Evolutionary conservation across 2,113 vertebrate genomes (phyloP).

Genomic region (Okapia johnstoni): DNA sequence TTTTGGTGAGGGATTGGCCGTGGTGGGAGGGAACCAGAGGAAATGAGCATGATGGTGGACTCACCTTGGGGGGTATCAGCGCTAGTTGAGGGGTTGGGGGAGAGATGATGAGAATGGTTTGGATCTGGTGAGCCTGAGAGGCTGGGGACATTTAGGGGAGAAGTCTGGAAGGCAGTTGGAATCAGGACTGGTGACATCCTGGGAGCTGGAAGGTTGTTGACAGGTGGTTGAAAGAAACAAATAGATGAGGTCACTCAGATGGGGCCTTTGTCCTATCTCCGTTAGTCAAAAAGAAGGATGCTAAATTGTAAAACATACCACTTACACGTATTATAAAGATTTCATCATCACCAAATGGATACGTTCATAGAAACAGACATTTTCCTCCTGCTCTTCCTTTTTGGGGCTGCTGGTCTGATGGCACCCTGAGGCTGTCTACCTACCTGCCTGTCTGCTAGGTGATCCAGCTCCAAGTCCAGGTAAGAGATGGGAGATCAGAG

Average conservation of each 20-base stretch:
- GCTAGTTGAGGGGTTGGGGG: background rate
- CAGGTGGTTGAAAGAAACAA: background rate
- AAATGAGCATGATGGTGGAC: background rate
- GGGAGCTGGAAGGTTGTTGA: background rate
- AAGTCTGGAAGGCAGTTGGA: background rate
- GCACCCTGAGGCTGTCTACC: background rate
- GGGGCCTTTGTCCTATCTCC: accelerated
- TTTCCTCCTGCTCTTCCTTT: background rate
- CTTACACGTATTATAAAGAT: background rate
- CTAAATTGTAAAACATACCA: background rate
- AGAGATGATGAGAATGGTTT: background rate
- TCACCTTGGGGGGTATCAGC: background rate
- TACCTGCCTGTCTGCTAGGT: background rate
- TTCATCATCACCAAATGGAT: background rate
- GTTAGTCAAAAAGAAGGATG: background rate
- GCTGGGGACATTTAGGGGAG: background rate
- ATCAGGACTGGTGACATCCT: background rate
- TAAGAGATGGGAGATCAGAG: background rate
- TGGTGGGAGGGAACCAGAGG: background rate
- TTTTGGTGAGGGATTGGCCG: background rate
- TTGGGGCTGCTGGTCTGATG: background rate
- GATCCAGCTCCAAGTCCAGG: background rate
- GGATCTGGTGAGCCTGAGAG: background rate
- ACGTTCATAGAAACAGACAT: background rate
- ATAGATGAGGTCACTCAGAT: background rate